These are phyloP conservation scores for Syrista parreyssii DNA, from an alignment of 2,888 invertebrate genomes.

Conservation along the genomic window DNA sequence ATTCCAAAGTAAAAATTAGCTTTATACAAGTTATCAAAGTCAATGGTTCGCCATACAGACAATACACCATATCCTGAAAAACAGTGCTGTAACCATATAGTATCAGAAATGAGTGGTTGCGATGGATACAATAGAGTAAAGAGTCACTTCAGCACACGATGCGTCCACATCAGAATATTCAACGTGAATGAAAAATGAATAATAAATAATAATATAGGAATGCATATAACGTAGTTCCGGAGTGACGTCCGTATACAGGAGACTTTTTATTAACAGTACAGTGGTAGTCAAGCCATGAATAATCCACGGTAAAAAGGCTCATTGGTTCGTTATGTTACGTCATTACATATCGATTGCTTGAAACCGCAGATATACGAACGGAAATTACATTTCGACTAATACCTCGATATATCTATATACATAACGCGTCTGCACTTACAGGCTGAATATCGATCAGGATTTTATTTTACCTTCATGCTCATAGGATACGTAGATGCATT, in stretches of 20 bases:
- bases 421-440: not conserved
- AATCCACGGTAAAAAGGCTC: not conserved
- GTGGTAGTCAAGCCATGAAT: conserved; percentile 23
- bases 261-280: conserved; percentile 18
- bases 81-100: not conserved
- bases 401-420: not conserved
- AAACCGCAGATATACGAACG: not conserved
- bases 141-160: not conserved
- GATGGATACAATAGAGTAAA: not conserved
- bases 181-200: conserved; percentile 11
- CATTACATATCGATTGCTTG: not conserved
- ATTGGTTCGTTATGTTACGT: not conserved
- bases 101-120: not conserved
- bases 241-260: conserved; percentile 10
- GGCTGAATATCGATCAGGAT: not conserved
- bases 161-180: not conserved
- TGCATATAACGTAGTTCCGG: conserved; percentile 35
- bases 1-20: not conserved
- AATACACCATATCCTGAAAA: not conserved
- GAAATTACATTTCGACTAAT: not conserved
- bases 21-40: not conserved
- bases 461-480: not conserved
- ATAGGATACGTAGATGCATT: not conserved
- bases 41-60: not conserved
- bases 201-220: conserved; percentile 25